Conservation (phyloP, 2,113 vertebrate genomes). For the Equus quagga region DNA sequence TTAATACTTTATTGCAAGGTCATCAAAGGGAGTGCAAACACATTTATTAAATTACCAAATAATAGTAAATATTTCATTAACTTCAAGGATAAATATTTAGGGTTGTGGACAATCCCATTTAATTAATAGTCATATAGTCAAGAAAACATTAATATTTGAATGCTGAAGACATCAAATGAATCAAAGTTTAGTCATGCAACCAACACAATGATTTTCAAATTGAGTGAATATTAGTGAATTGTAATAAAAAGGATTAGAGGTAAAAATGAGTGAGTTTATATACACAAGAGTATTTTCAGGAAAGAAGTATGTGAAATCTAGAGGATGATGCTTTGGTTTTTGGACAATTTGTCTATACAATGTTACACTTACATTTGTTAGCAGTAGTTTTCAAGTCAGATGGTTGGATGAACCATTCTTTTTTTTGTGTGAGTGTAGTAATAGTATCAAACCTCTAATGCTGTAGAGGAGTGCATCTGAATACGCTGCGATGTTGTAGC, state of each 20-base stretch:
- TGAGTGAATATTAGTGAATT: neutral
- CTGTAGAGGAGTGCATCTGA: fast-evolving
- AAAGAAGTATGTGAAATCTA: neutral
- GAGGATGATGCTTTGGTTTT: neutral
- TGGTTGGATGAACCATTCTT: neutral
- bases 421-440: neutral
- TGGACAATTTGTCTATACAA: neutral
- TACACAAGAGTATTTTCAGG: neutral
- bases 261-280: neutral
- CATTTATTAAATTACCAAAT: neutral
- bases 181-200: neutral
- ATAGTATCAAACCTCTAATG: neutral
- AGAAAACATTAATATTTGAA: neutral
- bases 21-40: neutral
- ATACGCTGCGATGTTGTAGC: no score
- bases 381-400: neutral
- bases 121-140: neutral
- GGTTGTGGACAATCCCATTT: neutral
- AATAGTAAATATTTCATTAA: neutral
- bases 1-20: neutral
- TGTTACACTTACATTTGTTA: neutral
- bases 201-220: neutral
- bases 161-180: neutral
- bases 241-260: neutral
- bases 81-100: neutral